phyloP scores from a whole-genome alignment of 2,888 invertebrate species.

The Mantis religiosa region DNA sequence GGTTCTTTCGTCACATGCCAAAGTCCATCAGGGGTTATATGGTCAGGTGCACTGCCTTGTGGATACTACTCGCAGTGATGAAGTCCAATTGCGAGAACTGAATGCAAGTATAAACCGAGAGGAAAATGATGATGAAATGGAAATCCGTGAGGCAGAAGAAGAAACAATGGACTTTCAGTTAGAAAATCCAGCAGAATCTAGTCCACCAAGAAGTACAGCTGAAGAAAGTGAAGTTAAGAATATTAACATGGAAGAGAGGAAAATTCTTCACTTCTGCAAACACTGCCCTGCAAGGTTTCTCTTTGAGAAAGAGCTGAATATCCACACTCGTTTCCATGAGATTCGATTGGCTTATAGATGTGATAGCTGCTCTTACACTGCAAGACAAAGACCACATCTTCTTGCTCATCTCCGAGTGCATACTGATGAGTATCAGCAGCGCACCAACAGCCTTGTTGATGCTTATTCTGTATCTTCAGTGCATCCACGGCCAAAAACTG shows the following conservation, averaged over 20 bases:
- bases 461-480: constrained; percentile 61
- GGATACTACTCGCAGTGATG: constrained; percentile 60
- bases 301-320: constrained; percentile 64
- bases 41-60: constrained; percentile 69
- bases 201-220: neutral
- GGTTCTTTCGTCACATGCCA: constrained; percentile 49
- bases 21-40: constrained; percentile 68
- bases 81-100: constrained; percentile 58
- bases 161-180: constrained; percentile 29
- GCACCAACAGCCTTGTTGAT: constrained; percentile 63
- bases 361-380: constrained; percentile 72
- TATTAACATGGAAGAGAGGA: neutral
- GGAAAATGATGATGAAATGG: constrained; percentile 12
- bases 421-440: constrained; percentile 44
- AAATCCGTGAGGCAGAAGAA: constrained; percentile 22
- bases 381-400: constrained; percentile 65
- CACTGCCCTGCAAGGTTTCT: constrained; percentile 75
- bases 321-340: constrained; percentile 69
- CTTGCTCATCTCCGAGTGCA: constrained; percentile 69
- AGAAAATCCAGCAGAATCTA: neutral
- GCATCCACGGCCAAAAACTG: constrained; percentile 59
- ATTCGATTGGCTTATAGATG: constrained; percentile 63
- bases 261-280: constrained; percentile 63
- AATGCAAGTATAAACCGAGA: constrained; percentile 30
- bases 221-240: neutral